These are phyloP conservation scores for Megalops cyprinoides DNA, from an alignment of 2,797 vertebrate genomes.

Conservation along the genomic window DNA sequence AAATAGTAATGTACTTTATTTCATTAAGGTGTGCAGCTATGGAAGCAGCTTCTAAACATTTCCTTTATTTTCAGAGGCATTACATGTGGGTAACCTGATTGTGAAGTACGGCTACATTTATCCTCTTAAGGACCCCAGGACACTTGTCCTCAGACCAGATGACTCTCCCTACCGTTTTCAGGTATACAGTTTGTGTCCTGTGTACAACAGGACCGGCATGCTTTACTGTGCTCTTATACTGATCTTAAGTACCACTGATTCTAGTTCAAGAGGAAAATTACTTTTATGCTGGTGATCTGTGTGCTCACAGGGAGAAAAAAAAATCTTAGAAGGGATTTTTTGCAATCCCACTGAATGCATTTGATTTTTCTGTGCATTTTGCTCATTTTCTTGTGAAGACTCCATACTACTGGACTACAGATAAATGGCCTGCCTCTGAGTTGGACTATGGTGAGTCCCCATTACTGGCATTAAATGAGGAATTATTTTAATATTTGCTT, in stretches of 20 bases:
- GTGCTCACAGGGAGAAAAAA: not conserved
- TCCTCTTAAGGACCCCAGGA: conserved; percentile 65
- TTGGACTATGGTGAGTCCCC: conserved; percentile 87
- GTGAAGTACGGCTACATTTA: conserved; percentile 75
- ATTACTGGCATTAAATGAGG: not conserved
- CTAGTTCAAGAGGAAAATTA: not conserved
- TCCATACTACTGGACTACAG: conserved; percentile 92
- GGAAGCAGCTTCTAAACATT: not conserved
- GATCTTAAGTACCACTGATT: not conserved
- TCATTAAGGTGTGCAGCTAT: not conserved
- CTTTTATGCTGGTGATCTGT: conserved; percentile 35
- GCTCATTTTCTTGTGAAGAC: conserved; percentile 68
- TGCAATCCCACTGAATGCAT: conserved; percentile 9
- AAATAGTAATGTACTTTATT: not conserved
- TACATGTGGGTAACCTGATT: conserved; percentile 73
- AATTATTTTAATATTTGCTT: not conserved
- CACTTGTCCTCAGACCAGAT: conserved; percentile 59
- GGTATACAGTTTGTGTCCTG: no score
- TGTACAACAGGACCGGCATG: no score
- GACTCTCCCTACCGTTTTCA: conserved; percentile 77
- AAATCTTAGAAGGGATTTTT: not conserved
- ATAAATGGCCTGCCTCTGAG: conserved; percentile 86
- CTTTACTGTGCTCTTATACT: not conserved
- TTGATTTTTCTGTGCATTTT: not conserved
- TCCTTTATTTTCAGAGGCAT: conserved; percentile 60